Evolutionary conservation across 2,113 vertebrate genomes (phyloP).

Genomic region (Engystomops pustulosus): DNA sequence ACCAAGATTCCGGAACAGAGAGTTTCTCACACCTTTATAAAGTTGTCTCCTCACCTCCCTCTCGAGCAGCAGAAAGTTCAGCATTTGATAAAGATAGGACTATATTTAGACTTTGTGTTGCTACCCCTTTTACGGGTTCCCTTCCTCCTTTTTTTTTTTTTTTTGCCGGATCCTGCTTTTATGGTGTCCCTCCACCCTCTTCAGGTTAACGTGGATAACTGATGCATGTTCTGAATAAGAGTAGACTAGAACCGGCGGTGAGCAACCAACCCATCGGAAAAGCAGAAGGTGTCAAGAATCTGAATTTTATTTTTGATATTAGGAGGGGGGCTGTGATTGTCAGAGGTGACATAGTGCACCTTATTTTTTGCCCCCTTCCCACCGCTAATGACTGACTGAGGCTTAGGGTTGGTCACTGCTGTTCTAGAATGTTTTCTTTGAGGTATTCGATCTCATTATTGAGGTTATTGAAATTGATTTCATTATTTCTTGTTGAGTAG

Average conservation of each 20-base stretch:
- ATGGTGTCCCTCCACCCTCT: not conserved
- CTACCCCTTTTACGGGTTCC: not conserved
- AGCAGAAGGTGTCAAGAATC: not conserved
- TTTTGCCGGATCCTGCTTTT: not conserved
- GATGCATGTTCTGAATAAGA: not conserved
- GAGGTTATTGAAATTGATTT: not conserved
- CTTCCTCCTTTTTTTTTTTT: not conserved
- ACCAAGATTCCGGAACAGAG: not conserved
- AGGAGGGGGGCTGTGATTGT: not conserved
- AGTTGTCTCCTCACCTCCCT: conserved; percentile 19
- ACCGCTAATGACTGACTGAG: not conserved
- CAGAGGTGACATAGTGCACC: not conserved
- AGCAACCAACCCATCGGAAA: not conserved
- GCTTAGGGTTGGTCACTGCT: not conserved
- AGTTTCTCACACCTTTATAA: conserved; percentile 14
- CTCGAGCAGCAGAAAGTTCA: conserved; percentile 34
- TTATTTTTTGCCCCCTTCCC: not conserved
- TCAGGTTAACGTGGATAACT: not conserved
- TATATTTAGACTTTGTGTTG: conserved; percentile 34
- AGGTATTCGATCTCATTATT: not conserved
- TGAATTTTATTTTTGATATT: not conserved
- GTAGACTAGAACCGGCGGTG: not conserved
- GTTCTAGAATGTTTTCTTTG: not conserved
- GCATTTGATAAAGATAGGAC: conserved; percentile 19
- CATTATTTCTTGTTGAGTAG: conserved; percentile 9